phyloP scores from a whole-genome alignment of 2,113 vertebrate genomes.

The Gallinago media region DNA sequence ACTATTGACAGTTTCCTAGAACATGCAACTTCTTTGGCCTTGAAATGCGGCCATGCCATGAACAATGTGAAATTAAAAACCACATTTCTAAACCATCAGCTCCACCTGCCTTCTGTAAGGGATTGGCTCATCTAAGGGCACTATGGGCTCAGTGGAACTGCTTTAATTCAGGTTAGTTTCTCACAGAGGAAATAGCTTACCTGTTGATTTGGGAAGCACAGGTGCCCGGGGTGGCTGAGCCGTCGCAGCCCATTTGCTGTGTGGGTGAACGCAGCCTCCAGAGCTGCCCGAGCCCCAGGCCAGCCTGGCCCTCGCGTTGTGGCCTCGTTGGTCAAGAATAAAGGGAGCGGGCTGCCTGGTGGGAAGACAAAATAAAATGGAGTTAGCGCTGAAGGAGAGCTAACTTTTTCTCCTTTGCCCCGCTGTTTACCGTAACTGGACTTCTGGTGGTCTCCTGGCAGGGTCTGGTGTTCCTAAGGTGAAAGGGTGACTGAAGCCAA shows the following conservation, averaged over 20 bases:
- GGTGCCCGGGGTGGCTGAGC: neutral
- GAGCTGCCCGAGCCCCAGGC: constrained; percentile 36
- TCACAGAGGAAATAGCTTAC: neutral
- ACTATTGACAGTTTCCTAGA: neutral
- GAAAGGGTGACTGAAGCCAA: neutral
- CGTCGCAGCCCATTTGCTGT: neutral
- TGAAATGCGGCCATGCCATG: neutral
- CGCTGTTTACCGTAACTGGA: neutral
- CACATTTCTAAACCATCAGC: neutral
- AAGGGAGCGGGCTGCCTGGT: constrained; percentile 41
- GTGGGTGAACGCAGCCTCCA: neutral
- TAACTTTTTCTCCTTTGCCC: neutral
- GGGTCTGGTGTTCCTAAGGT: fast-evolving
- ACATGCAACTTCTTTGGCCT: neutral
- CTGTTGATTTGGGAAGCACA: neutral
- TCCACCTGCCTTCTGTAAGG: neutral
- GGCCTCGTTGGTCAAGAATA: constrained; percentile 4
- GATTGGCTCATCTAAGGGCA: neutral
- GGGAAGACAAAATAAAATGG: neutral
- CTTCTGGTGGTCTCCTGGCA: neutral
- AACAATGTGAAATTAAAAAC: neutral
- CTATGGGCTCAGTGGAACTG: neutral
- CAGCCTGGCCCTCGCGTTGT: neutral
- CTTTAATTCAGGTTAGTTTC: neutral
- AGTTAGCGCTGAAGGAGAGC: neutral